Percentiles rank a stretch among this genome's conserved stretches.
Conservation (phyloP, 1,140 invertebrate genomes). For the Papilio polytes region DNA sequence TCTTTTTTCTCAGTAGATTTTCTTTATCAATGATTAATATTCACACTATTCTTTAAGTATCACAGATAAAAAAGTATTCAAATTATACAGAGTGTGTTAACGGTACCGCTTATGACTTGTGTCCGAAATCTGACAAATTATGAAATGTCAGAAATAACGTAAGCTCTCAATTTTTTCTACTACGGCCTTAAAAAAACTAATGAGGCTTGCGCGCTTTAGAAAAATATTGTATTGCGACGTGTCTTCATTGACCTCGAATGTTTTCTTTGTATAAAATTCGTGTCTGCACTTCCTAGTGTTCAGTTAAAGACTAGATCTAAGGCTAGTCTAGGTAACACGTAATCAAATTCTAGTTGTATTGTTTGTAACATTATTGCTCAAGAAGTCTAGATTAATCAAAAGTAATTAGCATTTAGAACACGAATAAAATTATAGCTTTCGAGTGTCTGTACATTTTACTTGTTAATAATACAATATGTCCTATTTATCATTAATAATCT, state of each 20-base stretch:
- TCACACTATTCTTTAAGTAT: neutral
- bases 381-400: neutral
- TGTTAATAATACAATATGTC: neutral
- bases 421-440: neutral
- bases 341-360: neutral
- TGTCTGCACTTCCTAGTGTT: conserved; percentile 20
- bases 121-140: conserved; percentile 42
- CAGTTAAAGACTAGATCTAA: neutral
- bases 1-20: neutral
- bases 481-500: conserved; percentile 20
- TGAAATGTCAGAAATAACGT: conserved; percentile 63
- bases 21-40: conserved; percentile 1
- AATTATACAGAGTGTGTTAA: neutral
- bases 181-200: conserved; percentile 54
- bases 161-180: conserved; percentile 54
- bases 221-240: neutral
- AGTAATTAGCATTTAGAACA: neutral
- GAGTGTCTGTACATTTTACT: neutral
- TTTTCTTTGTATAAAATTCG: neutral
- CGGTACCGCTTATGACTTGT: conserved; percentile 41
- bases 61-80: neutral
- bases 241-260: conserved; percentile 3
- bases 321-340: neutral
- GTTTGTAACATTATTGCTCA: neutral
- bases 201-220: conserved; percentile 42